Conservation (phyloP, 2,888 invertebrate genomes). For the Andrena trimmerana region DNA sequence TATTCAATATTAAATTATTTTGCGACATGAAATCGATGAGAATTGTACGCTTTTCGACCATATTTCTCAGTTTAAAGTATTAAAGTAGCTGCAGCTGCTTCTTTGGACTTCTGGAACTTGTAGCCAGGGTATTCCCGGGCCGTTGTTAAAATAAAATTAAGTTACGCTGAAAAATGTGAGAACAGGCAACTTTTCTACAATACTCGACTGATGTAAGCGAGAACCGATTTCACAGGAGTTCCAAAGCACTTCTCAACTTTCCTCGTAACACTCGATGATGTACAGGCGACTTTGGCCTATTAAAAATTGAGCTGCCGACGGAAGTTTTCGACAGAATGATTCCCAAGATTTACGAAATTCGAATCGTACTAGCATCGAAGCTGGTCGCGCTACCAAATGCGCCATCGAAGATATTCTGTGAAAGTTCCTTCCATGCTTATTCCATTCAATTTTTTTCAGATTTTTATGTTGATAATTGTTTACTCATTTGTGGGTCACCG, state of each 20-base stretch:
- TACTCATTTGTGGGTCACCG: neutral
- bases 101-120: neutral
- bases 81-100: neutral
- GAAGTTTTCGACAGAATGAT: conserved; percentile 40
- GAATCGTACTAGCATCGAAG: conserved; percentile 40
- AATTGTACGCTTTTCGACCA: neutral
- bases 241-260: conserved; percentile 38
- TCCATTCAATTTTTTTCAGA: neutral
- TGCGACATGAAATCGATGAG: neutral
- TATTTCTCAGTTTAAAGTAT: neutral
- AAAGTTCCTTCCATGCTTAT: neutral
- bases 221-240: conserved; percentile 50
- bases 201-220: neutral
- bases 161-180: neutral
- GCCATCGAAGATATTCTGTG: neutral
- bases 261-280: conserved; percentile 40
- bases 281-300: conserved; percentile 24
- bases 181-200: conserved; percentile 21
- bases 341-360: conserved; percentile 59
- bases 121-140: neutral
- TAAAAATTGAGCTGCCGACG: conserved; percentile 48
- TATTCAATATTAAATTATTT: neutral
- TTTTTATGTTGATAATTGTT: neutral
- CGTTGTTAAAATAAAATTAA: neutral
- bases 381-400: neutral